Evolutionary conservation across 2,113 vertebrate genomes (phyloP), one percentile per base, ranked within the genome.

Genomic region (Tauraco erythrolophus): DNA sequence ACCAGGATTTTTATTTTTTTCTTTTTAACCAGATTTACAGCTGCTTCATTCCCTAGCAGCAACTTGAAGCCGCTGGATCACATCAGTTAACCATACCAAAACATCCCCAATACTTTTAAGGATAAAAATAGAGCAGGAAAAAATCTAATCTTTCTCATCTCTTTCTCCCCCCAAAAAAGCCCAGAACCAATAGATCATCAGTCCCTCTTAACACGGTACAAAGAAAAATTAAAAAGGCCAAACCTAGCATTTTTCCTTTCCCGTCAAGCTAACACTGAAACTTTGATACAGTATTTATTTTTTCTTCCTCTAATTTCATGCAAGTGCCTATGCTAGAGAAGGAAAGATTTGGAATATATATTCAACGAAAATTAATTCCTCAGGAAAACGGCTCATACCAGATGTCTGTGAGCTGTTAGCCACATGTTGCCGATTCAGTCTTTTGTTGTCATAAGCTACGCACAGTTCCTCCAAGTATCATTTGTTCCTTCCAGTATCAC

Each of bases 271-370:
- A 60, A 86, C 1, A 0, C 14, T 86, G 33, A 78, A 79, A 81
- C 14, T 71, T 62, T 46, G 53, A 92, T 45, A 51, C 17, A 64
- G 46, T 79, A 92, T 64, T 93, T 90, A 79, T 62, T 88, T 93
- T 94, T 77, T 43, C 64, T 83, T 93, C 78, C 64, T 72, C 68
- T 87, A 48, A 91, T 94, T 95, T 89, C 77, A 88, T 89, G 35
- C 65, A 84, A 95, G 39, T 62, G 35, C 33, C 66, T 88, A 58
- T 3, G 3, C 43, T 88, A 69, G 69, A 80, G 60, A 90, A 83
- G 45, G 50, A 94, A 84, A 94, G 39, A 77, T 78, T 71, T 81
- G 46, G 28, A 68, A 87, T 58, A 66, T 31, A 71, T 35, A 81
- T 64, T 91, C 31, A 57, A 71, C 9, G 56, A 69, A 78, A 85